Evolutionary conservation across 2,113 vertebrate species (phyloP).

Genomic region (Neogobius melanostomus): DNA sequence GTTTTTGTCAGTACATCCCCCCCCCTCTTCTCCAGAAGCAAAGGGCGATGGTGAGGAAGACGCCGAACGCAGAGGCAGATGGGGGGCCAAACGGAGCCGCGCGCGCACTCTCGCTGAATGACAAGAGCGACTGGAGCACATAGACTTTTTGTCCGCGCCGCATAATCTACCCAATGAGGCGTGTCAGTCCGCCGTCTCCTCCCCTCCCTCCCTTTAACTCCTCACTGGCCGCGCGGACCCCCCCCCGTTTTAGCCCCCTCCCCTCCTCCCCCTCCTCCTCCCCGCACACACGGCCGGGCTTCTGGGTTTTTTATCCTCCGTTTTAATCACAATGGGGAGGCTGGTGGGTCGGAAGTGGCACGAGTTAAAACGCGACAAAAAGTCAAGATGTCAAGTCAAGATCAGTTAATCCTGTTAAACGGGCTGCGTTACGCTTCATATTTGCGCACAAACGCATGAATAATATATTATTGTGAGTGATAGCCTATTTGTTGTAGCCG

Average conservation of each 20-base stretch:
- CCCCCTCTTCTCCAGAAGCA: conserved; percentile 49
- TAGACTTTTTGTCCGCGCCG: conserved; percentile 98
- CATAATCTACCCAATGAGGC: conserved; percentile 99
- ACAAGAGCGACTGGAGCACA: conserved; percentile 91
- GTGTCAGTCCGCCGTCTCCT: conserved; percentile 83
- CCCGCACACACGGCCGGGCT: too few relatives aligned
- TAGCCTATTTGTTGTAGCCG: too few relatives aligned
- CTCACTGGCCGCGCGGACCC: conserved; percentile 71
- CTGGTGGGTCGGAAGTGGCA: conserved; percentile 38
- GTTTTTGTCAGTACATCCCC: conserved; percentile 77
- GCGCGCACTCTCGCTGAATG: conserved; percentile 74
- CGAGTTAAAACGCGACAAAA: not conserved
- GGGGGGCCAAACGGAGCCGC: conserved; percentile 83
- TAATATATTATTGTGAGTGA: too few relatives aligned
- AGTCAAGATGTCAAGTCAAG: not conserved
- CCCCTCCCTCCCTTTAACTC: conserved; percentile 98
- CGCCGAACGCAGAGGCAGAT: conserved; percentile 73
- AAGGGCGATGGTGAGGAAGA: conserved; percentile 51
- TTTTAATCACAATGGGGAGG: conserved; percentile 58
- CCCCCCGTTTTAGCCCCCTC: not conserved
- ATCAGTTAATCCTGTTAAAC: too few relatives aligned
- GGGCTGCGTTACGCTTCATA: too few relatives aligned
- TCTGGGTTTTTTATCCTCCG: conserved; percentile 47
- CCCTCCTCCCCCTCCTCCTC: not conserved
- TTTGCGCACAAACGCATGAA: too few relatives aligned